Conservation (phyloP, 2,797 vertebrate species). For the Ammospiza maritima region DNA sequence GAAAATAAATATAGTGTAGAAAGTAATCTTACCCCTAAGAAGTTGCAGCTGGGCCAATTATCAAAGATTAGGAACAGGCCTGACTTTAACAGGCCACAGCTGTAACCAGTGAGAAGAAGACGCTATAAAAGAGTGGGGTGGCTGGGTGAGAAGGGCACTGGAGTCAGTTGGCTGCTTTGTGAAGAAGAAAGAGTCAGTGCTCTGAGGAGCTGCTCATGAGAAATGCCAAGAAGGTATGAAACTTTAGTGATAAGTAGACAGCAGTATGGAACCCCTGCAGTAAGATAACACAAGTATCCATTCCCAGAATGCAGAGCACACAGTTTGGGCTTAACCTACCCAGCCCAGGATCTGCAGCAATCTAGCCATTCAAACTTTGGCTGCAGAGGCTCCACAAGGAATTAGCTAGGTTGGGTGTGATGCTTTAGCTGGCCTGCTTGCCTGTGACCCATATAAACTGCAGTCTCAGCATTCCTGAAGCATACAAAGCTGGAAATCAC, state of each 20-base stretch:
- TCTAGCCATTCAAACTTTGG: background rate
- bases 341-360: background rate
- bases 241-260: no score
- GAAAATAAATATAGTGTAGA: no score
- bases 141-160: rapidly evolving
- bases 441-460: constrained; percentile 7
- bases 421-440: constrained; percentile 6
- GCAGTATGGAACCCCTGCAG: no score
- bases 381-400: background rate
- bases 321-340: background rate
- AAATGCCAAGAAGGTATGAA: no score
- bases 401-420: background rate
- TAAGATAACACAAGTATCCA: background rate
- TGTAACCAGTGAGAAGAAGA: no score
- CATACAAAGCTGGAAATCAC: constrained; percentile 13
- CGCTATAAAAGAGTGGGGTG: no score
- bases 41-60: no score
- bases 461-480: constrained; percentile 16
- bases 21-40: no score
- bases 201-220: rapidly evolving
- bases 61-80: no score
- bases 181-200: no score
- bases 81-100: no score
- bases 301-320: background rate
- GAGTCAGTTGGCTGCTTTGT: no score